phyloP scores from a whole-genome alignment of 2,888 invertebrate genomes.

The Dynastes grantii region DNA sequence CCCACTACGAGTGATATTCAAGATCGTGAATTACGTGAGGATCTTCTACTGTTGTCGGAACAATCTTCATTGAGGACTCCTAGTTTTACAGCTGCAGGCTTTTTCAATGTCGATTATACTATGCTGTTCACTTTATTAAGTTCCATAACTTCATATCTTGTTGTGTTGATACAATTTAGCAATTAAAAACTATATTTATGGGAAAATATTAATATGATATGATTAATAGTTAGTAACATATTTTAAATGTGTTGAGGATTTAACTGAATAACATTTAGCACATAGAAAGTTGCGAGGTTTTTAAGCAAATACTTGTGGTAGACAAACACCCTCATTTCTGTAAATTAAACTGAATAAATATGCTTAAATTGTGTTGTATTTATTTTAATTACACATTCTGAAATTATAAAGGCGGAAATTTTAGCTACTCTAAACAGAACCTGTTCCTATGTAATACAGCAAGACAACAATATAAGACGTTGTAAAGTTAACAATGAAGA shows the following conservation, averaged over 20 bases:
- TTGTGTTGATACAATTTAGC: constrained; percentile 48
- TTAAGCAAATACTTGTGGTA: no score
- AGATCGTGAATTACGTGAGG: constrained; percentile 17
- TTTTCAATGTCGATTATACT: constrained; percentile 51
- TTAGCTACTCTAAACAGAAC: no score
- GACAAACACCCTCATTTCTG: no score
- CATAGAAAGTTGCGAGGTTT: no score
- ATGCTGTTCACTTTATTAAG: constrained; percentile 50
- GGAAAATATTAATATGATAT: no score
- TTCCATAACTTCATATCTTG: constrained; percentile 50
- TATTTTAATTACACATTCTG: no score
- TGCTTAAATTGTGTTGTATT: no score
- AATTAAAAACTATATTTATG: neutral
- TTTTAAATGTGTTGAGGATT: no score
- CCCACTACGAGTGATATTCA: neutral
- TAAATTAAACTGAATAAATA: no score
- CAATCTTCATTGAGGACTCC: constrained; percentile 46
- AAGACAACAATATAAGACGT: neutral
- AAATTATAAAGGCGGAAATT: no score
- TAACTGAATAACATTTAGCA: no score
- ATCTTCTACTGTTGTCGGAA: constrained; percentile 44
- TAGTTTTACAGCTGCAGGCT: constrained; percentile 48
- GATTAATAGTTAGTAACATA: no score
- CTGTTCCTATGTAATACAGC: neutral
- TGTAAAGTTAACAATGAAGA: constrained; percentile 17